Evolutionary conservation across 2,888 invertebrate species (phyloP), one percentile per base, ranked within the genome.

Genomic region (Folsomia candida): DNA sequence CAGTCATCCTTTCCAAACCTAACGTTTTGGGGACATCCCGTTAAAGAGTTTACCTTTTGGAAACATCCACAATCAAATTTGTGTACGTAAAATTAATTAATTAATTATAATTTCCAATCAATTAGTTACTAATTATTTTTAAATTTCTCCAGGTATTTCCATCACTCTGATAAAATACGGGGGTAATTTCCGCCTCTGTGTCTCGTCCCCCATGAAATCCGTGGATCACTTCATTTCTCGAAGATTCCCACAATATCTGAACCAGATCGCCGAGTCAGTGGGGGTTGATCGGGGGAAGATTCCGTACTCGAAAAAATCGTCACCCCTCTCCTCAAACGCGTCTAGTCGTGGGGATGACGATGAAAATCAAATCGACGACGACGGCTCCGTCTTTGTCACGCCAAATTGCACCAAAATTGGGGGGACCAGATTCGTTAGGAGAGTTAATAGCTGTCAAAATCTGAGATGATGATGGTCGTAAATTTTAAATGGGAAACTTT

Each of bases 31-130:
- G 63, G 63, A 20, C 63, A 64, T 2, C n/a, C 22, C 25, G 25
- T 64, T 37, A 25, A 64, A 22, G 63, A 37, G 51, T 64, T 64
- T 64, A 64, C 63, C 2, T 64, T 22, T 20, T 64, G 63, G 63
- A 64, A n/a, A 24, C 22, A 6, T 2, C 51, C 63, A 4, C 47
- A 20, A n/a, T 24, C 47, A 9, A 37, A 47, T 64, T 4, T 25
- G 18, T 24, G 63, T 64, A 47, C 37, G 63, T 64, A n/a, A n/a
- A n/a, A n/a, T n/a, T n/a, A n/a, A n/a, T n/a, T n/a, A n/a, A n/a
- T n/a, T n/a, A n/a, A 37, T 37, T 37, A 9, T 14, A 37, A 4
- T 37, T 37, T 9, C 14, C 37, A 37, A 37, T 37, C 37, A 14
- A 37, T 37, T n/a, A 20, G 20, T 14, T 60, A 25, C 25, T 9